Percentiles rank a stretch among this genome's conserved stretches.
phyloP scores from a whole-genome alignment of 2,888 invertebrate genomes.

The Gibbula magus region DNA sequence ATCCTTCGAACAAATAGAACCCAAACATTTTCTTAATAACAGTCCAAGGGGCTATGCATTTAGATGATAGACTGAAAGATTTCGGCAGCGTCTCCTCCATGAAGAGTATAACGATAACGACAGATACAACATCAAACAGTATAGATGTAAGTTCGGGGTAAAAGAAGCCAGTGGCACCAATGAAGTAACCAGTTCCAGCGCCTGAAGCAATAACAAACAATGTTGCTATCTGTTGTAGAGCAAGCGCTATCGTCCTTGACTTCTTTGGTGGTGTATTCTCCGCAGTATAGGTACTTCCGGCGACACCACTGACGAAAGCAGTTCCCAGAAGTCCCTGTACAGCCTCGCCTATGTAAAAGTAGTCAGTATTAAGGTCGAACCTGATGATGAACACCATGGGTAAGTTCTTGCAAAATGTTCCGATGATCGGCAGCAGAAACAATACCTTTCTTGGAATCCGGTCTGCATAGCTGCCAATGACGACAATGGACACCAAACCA shows the following conservation, averaged over 20 bases:
- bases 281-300: slow-evolving; percentile 38
- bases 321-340: slow-evolving; percentile 43
- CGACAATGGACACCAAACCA: neutral
- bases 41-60: neutral
- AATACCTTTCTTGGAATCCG: slow-evolving; percentile 35
- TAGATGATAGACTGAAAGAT: neutral
- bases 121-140: neutral
- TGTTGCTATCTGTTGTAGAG: slow-evolving; percentile 26
- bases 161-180: neutral
- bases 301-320: slow-evolving; percentile 35
- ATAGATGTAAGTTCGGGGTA: neutral
- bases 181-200: neutral
- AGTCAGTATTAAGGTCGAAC: slow-evolving; percentile 34
- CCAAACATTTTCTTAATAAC: neutral
- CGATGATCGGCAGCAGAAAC: slow-evolving; percentile 23
- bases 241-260: slow-evolving; percentile 36
- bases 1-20: neutral
- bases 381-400: slow-evolving; percentile 34
- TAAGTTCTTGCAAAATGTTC: slow-evolving; percentile 11
- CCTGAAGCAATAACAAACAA: slow-evolving; percentile 24
- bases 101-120: neutral
- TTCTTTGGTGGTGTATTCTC: slow-evolving; percentile 43
- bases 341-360: slow-evolving; percentile 35
- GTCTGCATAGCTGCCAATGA: slow-evolving; percentile 32
- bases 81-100: neutral